Base-by-base conservation (phyloP, 2,797 vertebrate genomes). In the Pseudopleuronectes americanus region DNA sequence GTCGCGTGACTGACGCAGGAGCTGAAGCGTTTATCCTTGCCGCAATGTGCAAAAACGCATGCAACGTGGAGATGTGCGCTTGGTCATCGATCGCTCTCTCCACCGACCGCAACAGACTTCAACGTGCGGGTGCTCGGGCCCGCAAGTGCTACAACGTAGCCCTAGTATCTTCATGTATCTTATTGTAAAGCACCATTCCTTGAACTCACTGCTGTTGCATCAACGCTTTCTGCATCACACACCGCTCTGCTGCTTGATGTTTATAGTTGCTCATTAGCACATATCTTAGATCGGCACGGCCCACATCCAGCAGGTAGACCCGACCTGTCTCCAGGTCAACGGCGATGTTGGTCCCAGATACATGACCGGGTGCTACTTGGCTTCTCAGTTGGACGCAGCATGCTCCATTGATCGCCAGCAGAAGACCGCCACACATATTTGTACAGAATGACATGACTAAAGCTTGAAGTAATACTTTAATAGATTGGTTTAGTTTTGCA, bases 141-240 rank as follows among this genome's bases (percentile, higher is more conserved):
- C n/a, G n/a, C n/a, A n/a, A n/a, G n/a, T n/a, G n/a, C n/a, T n/a
- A n/a, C n/a, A n/a, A n/a, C n/a, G n/a, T n/a, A n/a, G n/a, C n/a
- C n/a, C n/a, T n/a, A n/a, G n/a, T 85, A 87, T 86, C 79, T 89
- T 74, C 61, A 90, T 91, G 87, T 90, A 92, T 83, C 89, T 91
- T 88, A 86, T 57, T 91, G 87, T 90, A 93, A 92, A 92, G 87
- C 91, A 90, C 83, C 90, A 92, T 93, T 92, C 92, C 92, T 84
- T 55, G 72, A 87, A 87, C 81, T 87, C 84, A 67, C 81, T 43
- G 81, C 84, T 66, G 76, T 84, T 55, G 77, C 87, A 84, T 90
- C 77, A 43, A 83, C 73, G 87, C 88, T 83, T 86, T 81, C 76
- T 61, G 49, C 81, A 73, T 65, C 73, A 72, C 79, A 56, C 71